These are phyloP conservation scores for Rhynchopsitta pachyrhyncha DNA, from an alignment of 2,113 vertebrate genomes.

Conservation along the genomic window DNA sequence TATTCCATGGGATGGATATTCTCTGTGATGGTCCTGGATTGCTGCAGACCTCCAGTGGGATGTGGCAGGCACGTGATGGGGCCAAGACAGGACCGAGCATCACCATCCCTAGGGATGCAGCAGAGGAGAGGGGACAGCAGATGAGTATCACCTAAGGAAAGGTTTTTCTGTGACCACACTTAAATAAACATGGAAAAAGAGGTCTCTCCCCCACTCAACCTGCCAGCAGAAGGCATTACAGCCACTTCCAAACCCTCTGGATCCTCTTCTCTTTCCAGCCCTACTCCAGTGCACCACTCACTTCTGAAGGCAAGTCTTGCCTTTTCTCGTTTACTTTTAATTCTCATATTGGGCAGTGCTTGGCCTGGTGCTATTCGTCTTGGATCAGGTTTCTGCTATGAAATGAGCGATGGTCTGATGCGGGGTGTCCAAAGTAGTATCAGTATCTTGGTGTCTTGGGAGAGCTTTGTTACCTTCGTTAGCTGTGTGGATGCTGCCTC, in stretches of 20 bases:
- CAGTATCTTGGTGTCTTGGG: fast-evolving
- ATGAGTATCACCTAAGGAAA: background rate
- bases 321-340: background rate
- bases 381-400: background rate
- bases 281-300: background rate
- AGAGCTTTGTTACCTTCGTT: fast-evolving
- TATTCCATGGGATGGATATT: background rate
- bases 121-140: background rate
- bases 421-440: fast-evolving
- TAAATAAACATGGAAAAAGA: background rate
- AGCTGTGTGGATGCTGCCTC: fast-evolving
- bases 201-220: fast-evolving
- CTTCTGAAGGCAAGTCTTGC: background rate
- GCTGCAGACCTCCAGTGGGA: background rate
- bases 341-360: background rate
- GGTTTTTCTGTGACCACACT: background rate
- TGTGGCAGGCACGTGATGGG: background rate
- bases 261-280: background rate
- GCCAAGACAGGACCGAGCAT: background rate
- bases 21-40: background rate
- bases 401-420: fast-evolving
- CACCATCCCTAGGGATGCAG: fast-evolving
- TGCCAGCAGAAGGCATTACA: background rate
- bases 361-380: background rate
- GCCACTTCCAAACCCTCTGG: background rate